phyloP scores from a whole-genome alignment of 2,888 invertebrate species.

The Ornithoptera alexandrae region DNA sequence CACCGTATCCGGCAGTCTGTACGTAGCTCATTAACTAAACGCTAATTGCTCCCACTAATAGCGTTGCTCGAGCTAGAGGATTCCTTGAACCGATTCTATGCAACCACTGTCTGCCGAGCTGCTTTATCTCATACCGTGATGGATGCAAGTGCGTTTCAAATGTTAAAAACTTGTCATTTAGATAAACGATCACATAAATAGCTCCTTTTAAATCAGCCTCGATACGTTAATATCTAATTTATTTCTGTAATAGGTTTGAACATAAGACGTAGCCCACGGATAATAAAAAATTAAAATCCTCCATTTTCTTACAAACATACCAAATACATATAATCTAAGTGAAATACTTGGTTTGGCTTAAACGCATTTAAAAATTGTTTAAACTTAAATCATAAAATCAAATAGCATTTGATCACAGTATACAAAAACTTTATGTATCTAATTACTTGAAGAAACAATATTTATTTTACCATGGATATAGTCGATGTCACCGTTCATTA shows the following conservation, averaged over 20 bases:
- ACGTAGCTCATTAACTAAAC: conserved; percentile 25
- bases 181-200: not conserved
- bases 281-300: too few species aligned
- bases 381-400: too few species aligned
- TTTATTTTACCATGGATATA: not conserved
- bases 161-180: not conserved
- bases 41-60: conserved; percentile 54
- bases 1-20: conserved; percentile 47
- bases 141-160: not conserved
- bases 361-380: too few species aligned
- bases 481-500: conserved; percentile 5
- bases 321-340: too few species aligned
- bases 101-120: conserved; percentile 18
- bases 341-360: too few species aligned
- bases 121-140: conserved; percentile 1
- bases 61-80: conserved; percentile 60
- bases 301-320: too few species aligned
- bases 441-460: not conserved
- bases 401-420: too few species aligned
- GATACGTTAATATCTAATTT: not conserved
- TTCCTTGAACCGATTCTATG: conserved; percentile 69
- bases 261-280: too few species aligned
- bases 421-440: not conserved
- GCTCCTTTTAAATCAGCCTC: not conserved
- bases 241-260: not conserved